Evolutionary conservation across 1,140 invertebrate species (phyloP).

Genomic region (Drosophila insularis): DNA sequence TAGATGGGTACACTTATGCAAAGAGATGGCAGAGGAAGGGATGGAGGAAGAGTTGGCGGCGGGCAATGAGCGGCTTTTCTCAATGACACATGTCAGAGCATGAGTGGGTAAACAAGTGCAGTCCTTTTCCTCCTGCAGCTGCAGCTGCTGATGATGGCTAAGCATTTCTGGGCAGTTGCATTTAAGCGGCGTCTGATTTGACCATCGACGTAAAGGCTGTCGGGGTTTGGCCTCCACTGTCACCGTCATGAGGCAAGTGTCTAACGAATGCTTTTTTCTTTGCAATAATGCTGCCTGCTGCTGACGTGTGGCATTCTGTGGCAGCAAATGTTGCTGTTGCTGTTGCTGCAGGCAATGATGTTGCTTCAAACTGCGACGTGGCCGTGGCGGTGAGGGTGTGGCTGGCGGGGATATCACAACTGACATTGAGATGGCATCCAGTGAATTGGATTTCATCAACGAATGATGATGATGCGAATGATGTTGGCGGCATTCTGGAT

Average conservation of each 20-base stretch:
- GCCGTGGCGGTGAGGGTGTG: constrained; percentile 69
- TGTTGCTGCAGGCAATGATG: constrained; percentile 67
- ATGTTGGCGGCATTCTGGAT: constrained; percentile 28
- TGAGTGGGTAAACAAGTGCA: constrained; percentile 26
- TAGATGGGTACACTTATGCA: constrained; percentile 40
- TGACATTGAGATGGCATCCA: constrained; percentile 75
- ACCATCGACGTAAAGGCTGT: constrained; percentile 64
- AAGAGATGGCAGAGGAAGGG: neutral
- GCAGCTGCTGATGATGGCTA: neutral
- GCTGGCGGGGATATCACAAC: constrained; percentile 60
- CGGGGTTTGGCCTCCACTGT: constrained; percentile 10
- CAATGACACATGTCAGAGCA: constrained; percentile 42
- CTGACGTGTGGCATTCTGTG: neutral
- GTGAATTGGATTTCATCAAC: constrained; percentile 74
- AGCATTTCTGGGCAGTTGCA: constrained; percentile 53
- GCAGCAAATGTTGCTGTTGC: constrained; percentile 12
- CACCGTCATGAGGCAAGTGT: constrained; percentile 37
- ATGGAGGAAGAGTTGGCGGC: constrained; percentile 16
- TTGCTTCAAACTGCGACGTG: constrained; percentile 72
- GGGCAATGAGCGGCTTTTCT: constrained; percentile 61
- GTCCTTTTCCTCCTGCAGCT: constrained; percentile 31
- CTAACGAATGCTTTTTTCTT: constrained; percentile 59
- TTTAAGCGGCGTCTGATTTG: constrained; percentile 69
- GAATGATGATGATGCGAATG: constrained; percentile 7
- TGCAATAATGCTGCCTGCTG: constrained; percentile 1